Evolutionary conservation across 2,797 vertebrate genomes (phyloP).

Genomic region (Catharus ustulatus): DNA sequence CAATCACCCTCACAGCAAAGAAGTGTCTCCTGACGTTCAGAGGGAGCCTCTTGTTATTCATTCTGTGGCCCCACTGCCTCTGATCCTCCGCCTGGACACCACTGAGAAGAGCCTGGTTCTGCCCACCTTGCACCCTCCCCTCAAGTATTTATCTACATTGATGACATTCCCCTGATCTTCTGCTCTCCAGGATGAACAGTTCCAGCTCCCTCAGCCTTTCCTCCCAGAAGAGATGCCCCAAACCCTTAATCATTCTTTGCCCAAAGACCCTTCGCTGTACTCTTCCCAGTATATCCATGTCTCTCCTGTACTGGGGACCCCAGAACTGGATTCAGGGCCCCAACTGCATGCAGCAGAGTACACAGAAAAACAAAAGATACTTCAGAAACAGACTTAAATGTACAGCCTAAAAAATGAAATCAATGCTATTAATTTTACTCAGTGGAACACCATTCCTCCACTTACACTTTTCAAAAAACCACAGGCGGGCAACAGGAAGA

Average conservation of each 20-base stretch:
- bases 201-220: not conserved
- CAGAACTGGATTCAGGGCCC: not conserved
- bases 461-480: not conserved
- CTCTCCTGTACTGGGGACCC: not conserved
- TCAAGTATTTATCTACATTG: not conserved
- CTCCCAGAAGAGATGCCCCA: not conserved
- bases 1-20: not conserved
- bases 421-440: not conserved
- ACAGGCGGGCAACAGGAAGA: not conserved
- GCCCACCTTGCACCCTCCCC: not conserved
- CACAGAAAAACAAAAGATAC: not conserved
- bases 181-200: not conserved
- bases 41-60: not conserved
- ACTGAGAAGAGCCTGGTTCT: not conserved
- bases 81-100: not conserved
- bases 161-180: not conserved
- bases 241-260: not conserved
- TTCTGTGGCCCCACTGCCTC: not conserved
- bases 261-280: rapidly evolving
- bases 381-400: not conserved
- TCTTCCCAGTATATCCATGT: not conserved
- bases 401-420: not conserved
- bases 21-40: not conserved
- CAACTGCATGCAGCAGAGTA: rapidly evolving
- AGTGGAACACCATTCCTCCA: not conserved